These are phyloP conservation scores for Sweltsa coloradensis DNA, from an alignment of 1,140 invertebrate species.

Conservation along the genomic window DNA sequence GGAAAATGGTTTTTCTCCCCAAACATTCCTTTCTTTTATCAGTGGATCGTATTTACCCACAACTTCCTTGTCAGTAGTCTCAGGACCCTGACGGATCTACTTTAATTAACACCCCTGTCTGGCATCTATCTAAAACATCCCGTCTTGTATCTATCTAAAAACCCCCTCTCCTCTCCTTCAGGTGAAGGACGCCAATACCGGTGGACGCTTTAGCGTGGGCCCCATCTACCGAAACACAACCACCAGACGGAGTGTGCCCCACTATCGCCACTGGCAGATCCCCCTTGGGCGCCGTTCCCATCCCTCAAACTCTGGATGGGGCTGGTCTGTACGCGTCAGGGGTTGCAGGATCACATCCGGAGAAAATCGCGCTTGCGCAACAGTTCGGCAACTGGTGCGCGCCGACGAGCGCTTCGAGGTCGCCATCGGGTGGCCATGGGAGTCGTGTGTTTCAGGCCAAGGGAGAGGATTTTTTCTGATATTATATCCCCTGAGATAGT, in stretches of 20 bases:
- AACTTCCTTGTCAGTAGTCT: no score
- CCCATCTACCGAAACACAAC: constrained; percentile 69
- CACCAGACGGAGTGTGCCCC: constrained; percentile 61
- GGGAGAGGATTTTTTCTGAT: constrained; percentile 35
- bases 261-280: constrained; percentile 95
- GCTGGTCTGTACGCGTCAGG: constrained; percentile 76
- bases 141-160: no score
- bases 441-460: constrained; percentile 86
- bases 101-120: constrained; percentile 30
- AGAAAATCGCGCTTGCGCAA: constrained; percentile 63
- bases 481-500: no score
- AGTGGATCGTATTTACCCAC: no score
- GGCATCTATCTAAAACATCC: no score
- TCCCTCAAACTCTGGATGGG: constrained; percentile 97
- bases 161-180: constrained; percentile 29
- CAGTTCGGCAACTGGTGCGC: constrained; percentile 57
- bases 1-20: no score
- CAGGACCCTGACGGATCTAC: no score
- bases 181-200: constrained; percentile 66
- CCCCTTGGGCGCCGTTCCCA: constrained; percentile 84
- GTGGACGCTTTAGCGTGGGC: constrained; percentile 82
- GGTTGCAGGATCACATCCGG: constrained; percentile 79
- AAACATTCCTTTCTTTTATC: no score
- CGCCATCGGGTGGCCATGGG: constrained; percentile 72
- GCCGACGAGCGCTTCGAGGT: constrained; percentile 76